Evolutionary conservation across 2,888 invertebrate genomes (phyloP).

Genomic region (Lissocephala sabroskyi): DNA sequence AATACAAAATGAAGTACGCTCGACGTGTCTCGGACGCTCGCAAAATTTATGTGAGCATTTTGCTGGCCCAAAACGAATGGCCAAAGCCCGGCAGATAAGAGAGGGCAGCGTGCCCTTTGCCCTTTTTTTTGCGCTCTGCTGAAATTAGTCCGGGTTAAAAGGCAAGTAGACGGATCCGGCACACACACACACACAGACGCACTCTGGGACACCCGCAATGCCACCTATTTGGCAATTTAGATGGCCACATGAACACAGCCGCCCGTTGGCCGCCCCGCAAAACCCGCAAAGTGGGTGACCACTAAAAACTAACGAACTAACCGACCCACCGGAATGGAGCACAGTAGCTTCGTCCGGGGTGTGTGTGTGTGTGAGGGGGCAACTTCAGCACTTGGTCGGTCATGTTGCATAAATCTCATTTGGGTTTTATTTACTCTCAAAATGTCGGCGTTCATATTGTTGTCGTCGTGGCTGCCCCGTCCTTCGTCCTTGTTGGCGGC

Average conservation of each 20-base stretch:
- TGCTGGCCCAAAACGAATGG: slow-evolving; percentile 58
- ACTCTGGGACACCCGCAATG: background rate
- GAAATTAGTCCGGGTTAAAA: slow-evolving; percentile 56
- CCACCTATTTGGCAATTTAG: no score
- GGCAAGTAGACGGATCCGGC: slow-evolving; percentile 37
- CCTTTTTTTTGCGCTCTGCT: slow-evolving; percentile 5
- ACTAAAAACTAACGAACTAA: slow-evolving; percentile 60
- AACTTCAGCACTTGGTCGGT: slow-evolving; percentile 63
- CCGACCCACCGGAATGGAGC: slow-evolving; percentile 8
- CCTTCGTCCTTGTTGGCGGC: slow-evolving; percentile 16
- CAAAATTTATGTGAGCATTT: slow-evolving; percentile 61
- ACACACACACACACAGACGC: background rate
- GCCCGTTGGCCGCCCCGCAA: slow-evolving; percentile 28
- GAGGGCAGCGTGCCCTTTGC: background rate
- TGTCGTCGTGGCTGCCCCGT: no score
- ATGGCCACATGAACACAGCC: background rate
- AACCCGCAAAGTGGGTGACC: slow-evolving; percentile 56
- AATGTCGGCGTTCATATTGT: slow-evolving; percentile 53
- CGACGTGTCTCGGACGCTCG: slow-evolving; percentile 56
- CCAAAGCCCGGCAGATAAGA: slow-evolving; percentile 18
- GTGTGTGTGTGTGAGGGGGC: slow-evolving; percentile 22
- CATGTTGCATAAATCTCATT: slow-evolving; percentile 68
- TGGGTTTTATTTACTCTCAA: slow-evolving; percentile 66
- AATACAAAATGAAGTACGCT: slow-evolving; percentile 63
- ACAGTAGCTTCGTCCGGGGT: background rate